Percentiles rank a stretch among this genome's conserved stretches.
These are phyloP conservation scores for Drosophila hydei DNA, from an alignment of 1,140 invertebrate genomes.

Conservation along the genomic window DNA sequence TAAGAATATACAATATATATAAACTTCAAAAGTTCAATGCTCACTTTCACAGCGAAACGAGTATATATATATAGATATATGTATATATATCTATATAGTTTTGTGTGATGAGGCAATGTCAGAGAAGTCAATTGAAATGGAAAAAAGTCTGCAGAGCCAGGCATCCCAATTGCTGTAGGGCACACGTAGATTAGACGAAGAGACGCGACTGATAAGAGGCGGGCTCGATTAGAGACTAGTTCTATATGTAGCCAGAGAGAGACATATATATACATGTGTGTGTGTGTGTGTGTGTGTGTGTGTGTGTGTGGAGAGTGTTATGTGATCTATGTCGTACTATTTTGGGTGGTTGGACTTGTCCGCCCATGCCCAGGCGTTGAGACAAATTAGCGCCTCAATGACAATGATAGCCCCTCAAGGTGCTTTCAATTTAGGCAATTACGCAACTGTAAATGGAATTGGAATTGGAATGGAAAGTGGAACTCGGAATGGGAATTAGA, in stretches of 20 bases:
- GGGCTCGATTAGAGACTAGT: constrained; percentile 14
- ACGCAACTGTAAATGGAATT: constrained; percentile 49
- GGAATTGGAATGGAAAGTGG: constrained; percentile 15
- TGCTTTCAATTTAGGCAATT: constrained; percentile 79
- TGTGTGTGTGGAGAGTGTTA: background rate
- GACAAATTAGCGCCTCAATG: constrained; percentile 67
- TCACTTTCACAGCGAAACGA: background rate
- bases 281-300: background rate
- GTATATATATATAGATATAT: background rate
- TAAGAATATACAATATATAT: too few species aligned
- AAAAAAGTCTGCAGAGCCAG: constrained; percentile 7
- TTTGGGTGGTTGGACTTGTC: constrained; percentile 27
- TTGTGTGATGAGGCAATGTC: constrained; percentile 46
- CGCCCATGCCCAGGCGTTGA: constrained; percentile 33
- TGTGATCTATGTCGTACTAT: constrained; percentile 12
- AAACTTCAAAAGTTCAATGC: constrained; percentile 7
- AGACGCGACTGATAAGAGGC: constrained; percentile 25
- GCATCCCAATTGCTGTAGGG: constrained; percentile 20
- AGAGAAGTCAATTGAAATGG: constrained; percentile 48
- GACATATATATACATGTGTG: background rate
- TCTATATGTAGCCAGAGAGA: constrained; percentile 18
- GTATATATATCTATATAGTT: background rate
- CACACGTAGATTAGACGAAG: constrained; percentile 34
- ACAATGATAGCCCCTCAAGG: constrained; percentile 78
- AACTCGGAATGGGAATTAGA: background rate